Conservation (phyloP, 2,888 invertebrate genomes). For the Nephrotoma guestfalica region DNA sequence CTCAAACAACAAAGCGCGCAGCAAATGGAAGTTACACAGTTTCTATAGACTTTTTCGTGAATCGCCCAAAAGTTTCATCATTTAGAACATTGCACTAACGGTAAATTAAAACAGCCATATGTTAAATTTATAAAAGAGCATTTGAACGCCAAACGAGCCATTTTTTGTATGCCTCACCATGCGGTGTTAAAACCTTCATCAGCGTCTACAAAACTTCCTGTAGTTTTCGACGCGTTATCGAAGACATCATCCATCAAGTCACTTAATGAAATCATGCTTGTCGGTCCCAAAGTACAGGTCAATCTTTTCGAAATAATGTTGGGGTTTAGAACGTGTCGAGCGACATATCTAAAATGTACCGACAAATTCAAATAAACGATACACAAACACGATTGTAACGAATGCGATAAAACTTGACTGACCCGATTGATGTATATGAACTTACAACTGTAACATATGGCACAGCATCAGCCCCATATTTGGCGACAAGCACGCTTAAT, state of each 20-base stretch:
- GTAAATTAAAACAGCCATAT: too few species aligned
- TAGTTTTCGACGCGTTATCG: constrained; percentile 8
- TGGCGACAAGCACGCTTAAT: background rate
- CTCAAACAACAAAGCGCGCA: background rate
- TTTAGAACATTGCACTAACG: background rate
- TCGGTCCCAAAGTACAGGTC: constrained; percentile 9
- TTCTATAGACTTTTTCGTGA: background rate
- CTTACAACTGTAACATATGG: constrained; percentile 10
- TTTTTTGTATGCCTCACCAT: constrained; percentile 11
- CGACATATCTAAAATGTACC: too few species aligned
- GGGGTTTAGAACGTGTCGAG: background rate
- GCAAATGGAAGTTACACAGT: background rate
- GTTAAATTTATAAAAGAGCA: constrained; percentile 7
- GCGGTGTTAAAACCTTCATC: too few species aligned
- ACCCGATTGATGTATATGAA: constrained; percentile 25
- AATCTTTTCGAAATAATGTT: constrained; percentile 2
- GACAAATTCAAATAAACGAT: too few species aligned
- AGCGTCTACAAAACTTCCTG: too few species aligned
- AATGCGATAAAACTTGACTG: background rate
- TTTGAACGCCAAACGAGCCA: too few species aligned
- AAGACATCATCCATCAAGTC: constrained; percentile 5
- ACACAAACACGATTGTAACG: background rate
- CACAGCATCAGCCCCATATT: constrained; percentile 1
- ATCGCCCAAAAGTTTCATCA: background rate
- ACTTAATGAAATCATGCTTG: constrained; percentile 8